Evolutionary conservation across 2,797 vertebrate species (phyloP), one percentile per base, ranked within the genome.

Genomic region (Gymnodraco acuticeps): DNA sequence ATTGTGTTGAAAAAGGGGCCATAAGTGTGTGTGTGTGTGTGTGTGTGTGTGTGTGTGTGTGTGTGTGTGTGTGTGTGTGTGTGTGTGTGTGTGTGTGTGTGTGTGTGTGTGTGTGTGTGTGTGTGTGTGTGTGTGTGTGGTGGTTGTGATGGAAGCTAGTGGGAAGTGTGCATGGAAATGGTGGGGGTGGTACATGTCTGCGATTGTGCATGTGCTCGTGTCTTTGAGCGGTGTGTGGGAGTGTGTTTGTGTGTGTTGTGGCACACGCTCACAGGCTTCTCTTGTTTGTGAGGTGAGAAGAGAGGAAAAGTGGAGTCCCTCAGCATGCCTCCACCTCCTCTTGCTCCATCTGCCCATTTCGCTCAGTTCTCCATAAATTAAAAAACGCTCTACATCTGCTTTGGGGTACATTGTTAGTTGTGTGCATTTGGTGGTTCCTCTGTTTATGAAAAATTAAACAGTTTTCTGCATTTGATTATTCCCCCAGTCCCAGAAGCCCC

Each of bases 371-470:
- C 87, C 92, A 92, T 93, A 92, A 94, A 95, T 94, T 93, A 94
- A 91, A 93, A 93, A 89, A 93, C 76, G 66, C 80, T 84, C 87
- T 91, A 89, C 93, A 91, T 94, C 93, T 95, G 94, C 92, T 94
- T 90, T 93, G 91, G 92, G 90, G 87, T 93, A 86, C 91, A 90
- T 91, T 93, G 91, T 93, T 93, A 91, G 89, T 93, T 93, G 91
- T 93, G 87, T 90, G 90, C 85, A 87, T 93, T 94, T 52, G 66
- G 82, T 87, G 84, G 87, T 92, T 94, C 89, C 90, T 91, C 87
- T 92, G 88, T 93, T 93, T 91, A 92, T 95, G 87, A 93, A 95
- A 93, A 93, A 93, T 94, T 90, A 84, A 95, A 93, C 89, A 93
- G 87, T 93, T 89, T 91, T 80, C 85, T 88, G 90, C 87, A 92